Evolutionary conservation across 1,140 invertebrate genomes (phyloP).

Genomic region (Paramacrobiotus metropolitanus): DNA sequence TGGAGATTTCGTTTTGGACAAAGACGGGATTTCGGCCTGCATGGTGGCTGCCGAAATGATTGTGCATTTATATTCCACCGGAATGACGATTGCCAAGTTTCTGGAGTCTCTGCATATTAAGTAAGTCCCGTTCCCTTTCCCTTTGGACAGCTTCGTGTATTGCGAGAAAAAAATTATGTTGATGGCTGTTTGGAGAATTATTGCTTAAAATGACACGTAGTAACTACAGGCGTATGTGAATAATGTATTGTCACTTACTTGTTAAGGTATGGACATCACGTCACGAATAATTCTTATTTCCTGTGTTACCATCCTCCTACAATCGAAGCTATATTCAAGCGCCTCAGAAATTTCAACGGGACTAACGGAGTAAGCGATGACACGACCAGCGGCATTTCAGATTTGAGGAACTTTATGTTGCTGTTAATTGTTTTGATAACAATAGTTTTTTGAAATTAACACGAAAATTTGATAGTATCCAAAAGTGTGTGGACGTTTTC

Average conservation of each 20-base stretch:
- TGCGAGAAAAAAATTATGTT: too few relatives aligned
- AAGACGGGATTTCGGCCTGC: conserved; percentile 77
- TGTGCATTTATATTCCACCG: conserved; percentile 36
- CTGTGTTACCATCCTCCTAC: conserved; percentile 47
- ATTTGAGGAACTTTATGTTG: neutral
- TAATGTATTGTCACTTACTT: too few relatives aligned
- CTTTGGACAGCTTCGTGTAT: too few relatives aligned
- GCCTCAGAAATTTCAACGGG: conserved; percentile 47
- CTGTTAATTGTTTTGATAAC: too few relatives aligned
- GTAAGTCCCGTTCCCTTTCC: conserved; percentile 29
- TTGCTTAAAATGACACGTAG: too few relatives aligned
- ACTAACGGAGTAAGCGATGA: conserved; percentile 36
- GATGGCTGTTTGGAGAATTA: too few relatives aligned
- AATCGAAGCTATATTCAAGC: conserved; percentile 53
- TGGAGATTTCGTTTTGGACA: conserved; percentile 58
- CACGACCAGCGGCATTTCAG: too few relatives aligned
- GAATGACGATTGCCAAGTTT: conserved; percentile 42
- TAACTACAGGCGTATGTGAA: too few relatives aligned
- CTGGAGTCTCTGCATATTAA: conserved; percentile 50
- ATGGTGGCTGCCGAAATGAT: conserved; percentile 50
- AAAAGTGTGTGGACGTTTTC: conserved; percentile 35
- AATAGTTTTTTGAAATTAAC: too few relatives aligned
- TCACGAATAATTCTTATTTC: conserved; percentile 63
- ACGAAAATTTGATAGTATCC: conserved; percentile 59
- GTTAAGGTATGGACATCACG: conserved; percentile 52